Percentiles rank a stretch among this genome's conserved stretches.
Evolutionary conservation across 1,140 invertebrate species (phyloP).

Genomic region (Prorops nasuta): DNA sequence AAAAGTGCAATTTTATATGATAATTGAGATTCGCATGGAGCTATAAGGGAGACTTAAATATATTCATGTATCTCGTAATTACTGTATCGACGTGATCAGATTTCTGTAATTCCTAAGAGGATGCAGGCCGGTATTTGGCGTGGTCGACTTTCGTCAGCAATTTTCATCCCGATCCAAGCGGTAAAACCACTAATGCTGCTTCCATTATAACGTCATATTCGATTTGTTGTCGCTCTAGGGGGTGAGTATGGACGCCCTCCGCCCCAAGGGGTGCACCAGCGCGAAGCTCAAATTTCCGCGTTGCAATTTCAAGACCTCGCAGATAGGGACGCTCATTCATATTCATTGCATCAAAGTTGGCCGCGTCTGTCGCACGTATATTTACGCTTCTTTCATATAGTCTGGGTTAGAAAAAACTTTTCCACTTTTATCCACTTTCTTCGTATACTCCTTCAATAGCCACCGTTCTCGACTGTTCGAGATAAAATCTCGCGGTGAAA

Average conservation of each 20-base stretch:
- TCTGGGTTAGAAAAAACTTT: neutral
- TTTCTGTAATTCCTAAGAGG: conserved; percentile 3
- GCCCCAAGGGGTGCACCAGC: neutral
- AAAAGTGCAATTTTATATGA: no score
- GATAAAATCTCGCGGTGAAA: no score
- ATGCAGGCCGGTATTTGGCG: conserved; percentile 20
- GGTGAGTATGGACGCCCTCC: no score
- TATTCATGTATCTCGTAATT: neutral
- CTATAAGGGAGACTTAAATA: no score
- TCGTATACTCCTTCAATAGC: no score
- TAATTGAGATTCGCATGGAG: no score
- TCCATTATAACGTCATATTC: conserved; percentile 50
- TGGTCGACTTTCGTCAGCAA: conserved; percentile 24
- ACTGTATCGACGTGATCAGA: conserved; percentile 1
- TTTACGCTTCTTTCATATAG: conserved; percentile 18
- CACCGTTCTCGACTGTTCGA: no score
- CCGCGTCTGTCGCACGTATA: conserved; percentile 18
- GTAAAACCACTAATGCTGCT: conserved; percentile 44
- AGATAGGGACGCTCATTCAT: conserved; percentile 24
- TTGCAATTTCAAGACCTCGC: conserved; percentile 26
- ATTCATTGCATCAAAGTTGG: conserved; percentile 28
- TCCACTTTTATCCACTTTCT: no score
- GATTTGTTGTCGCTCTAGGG: conserved; percentile 43
- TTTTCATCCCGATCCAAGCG: conserved; percentile 23
- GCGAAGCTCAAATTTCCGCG: conserved; percentile 28